Evolutionary conservation across 2,888 invertebrate species (phyloP), one percentile per base, ranked within the genome.

Genomic region (Tachina lurida): DNA sequence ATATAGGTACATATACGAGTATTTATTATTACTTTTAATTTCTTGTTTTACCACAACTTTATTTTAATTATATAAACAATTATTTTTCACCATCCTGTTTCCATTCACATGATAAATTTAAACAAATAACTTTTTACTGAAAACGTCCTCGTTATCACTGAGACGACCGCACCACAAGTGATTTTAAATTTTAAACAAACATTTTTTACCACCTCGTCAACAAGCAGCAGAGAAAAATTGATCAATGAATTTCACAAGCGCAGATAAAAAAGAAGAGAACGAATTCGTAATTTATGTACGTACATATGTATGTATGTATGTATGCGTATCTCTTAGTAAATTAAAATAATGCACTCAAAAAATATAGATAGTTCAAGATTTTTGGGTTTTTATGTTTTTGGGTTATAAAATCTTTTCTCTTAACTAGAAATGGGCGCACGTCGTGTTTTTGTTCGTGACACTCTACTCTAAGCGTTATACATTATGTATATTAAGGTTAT

Each of bases 121-220:
- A 22, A 13, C 47, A 9, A 15, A 8, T 65, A 9, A 15, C 10
- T 31, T 45, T 52, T 68, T 15, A 56, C 54, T 56, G 13, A 22
- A 54, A 52, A 75, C 80, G 68, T 79, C 81, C 82, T 82, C 74
- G 80, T 47, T 80, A 68, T 83, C 82, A 73, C 49, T 58, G 74
- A 60, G 68, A 80, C 84, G 74, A 73, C 49, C 63, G 58, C 68
- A 58, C 58, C 77, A 60, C 84, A 84, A 87, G 77, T 87, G 87
- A 84, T 81, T 78, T 78, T 12, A 56, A 84, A 67, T 1, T 74
- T 73, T 49, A 54, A 67, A 67, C 77, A 74, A 60, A 67, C 49
- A 54, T 70, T 84, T 62, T 81, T 60, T 56, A 73, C 76, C 70
- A 84, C 84, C 74, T 79, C 70, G 68, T 49, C 47, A 49, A 41